phyloP scores from a whole-genome alignment of 2,113 vertebrate genomes.

The Oriolus oriolus region DNA sequence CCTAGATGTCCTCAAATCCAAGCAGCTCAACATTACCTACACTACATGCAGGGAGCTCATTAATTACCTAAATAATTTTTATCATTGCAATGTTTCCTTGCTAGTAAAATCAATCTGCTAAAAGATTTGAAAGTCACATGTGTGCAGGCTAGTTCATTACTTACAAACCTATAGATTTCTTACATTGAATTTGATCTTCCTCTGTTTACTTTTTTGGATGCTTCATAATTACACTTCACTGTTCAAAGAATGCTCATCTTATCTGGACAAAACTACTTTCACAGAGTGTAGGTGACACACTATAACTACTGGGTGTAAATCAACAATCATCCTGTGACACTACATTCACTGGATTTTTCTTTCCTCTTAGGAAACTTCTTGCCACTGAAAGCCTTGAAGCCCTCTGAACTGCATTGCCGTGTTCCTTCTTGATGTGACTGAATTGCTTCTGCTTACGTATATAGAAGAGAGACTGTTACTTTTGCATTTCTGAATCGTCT shows the following conservation, averaged over 20 bases:
- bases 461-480: background rate
- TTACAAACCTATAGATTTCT: background rate
- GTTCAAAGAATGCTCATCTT: background rate
- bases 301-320: slow-evolving; percentile 71
- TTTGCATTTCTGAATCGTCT: background rate
- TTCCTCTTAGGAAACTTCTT: slow-evolving; percentile 66
- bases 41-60: background rate
- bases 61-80: background rate
- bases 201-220: background rate
- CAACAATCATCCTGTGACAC: slow-evolving; percentile 70
- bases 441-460: slow-evolving; percentile 56
- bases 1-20: background rate
- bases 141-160: background rate
- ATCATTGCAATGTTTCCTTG: background rate
- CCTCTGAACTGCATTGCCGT: slow-evolving; percentile 69
- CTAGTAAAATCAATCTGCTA: background rate
- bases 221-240: background rate
- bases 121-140: background rate
- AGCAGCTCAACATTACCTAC: background rate
- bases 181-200: background rate
- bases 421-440: slow-evolving; percentile 65
- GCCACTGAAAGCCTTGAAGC: slow-evolving; percentile 68
- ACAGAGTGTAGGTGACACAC: slow-evolving; percentile 74
- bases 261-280: slow-evolving; percentile 68
- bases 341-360: slow-evolving; percentile 24